Conservation (phyloP, 30 jellyfish, hydroid and myxozoan species). For the Aurelia sp. region DNA sequence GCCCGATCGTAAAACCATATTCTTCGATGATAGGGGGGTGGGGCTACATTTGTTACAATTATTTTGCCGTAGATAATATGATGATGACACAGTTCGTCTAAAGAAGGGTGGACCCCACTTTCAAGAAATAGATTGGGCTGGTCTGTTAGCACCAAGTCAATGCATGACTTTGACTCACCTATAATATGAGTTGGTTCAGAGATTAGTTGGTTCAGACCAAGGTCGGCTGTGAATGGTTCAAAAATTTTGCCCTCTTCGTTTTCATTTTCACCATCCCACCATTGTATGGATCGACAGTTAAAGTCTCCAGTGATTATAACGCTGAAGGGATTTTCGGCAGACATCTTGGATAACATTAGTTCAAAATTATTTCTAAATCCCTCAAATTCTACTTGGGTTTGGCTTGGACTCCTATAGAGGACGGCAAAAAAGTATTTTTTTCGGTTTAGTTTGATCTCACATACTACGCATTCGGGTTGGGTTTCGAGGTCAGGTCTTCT, state of each 20-base stretch:
- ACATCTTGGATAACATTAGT: conserved; percentile 45
- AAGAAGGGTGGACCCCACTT: conserved; percentile 54
- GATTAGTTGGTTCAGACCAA: conserved; percentile 38
- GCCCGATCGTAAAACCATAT: conserved; percentile 33
- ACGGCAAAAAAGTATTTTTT: background rate
- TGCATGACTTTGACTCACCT: conserved; percentile 45
- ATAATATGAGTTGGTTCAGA: conserved; percentile 17
- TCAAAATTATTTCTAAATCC: conserved; percentile 31
- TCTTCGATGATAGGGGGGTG: conserved; percentile 12
- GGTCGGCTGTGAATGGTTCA: conserved; percentile 48
- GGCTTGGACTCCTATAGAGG: conserved; percentile 63
- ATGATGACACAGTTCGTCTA: conserved; percentile 54
- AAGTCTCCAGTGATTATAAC: conserved; percentile 36
- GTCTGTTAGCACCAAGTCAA: conserved; percentile 40
- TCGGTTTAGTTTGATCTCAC: background rate
- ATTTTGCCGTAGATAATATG: conserved; percentile 46
- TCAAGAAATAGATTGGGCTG: conserved; percentile 50
- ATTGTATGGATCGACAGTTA: conserved; percentile 52
- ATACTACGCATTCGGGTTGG: background rate
- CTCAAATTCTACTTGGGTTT: conserved; percentile 27
- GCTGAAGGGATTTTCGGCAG: conserved; percentile 45
- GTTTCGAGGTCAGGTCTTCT: background rate
- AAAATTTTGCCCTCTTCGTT: conserved; percentile 43
- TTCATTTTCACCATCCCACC: conserved; percentile 51
- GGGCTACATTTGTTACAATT: background rate